A percentile compares a stretch with the other conserved stretches of the same genome.
These are phyloP conservation scores for Calidris pygmaea DNA, from an alignment of 2,113 vertebrate genomes.

Conservation along the genomic window DNA sequence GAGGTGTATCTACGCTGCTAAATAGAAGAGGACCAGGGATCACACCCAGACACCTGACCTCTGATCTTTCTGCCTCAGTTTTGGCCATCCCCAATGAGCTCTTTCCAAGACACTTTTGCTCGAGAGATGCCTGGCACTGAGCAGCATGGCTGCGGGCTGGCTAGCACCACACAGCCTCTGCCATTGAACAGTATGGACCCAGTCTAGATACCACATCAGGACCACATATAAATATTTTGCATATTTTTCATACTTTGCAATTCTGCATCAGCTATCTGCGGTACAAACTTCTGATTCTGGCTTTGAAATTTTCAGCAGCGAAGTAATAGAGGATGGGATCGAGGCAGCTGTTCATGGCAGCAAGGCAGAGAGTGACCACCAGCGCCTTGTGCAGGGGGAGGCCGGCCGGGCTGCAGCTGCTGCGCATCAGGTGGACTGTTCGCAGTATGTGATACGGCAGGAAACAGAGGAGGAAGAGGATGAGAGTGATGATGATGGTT, in stretches of 20 bases:
- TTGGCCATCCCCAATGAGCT: neutral
- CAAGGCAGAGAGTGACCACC: slow-evolving; percentile 70
- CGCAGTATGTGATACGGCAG: slow-evolving; percentile 77
- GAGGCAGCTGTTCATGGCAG: slow-evolving; percentile 74
- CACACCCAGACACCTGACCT: neutral
- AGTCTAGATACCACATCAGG: neutral
- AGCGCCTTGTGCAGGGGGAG: slow-evolving; percentile 48
- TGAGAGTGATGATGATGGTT: slow-evolving; percentile 72
- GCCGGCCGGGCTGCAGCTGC: neutral
- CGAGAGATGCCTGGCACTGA: neutral
- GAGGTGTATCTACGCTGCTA: neutral
- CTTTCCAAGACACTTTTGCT: neutral
- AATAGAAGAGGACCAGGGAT: neutral
- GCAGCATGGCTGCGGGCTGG: neutral
- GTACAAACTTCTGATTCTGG: slow-evolving; percentile 15
- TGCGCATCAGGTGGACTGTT: slow-evolving; percentile 62
- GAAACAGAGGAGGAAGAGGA: slow-evolving; percentile 78
- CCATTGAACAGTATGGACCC: neutral
- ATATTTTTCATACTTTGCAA: neutral
- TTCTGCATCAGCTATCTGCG: neutral
- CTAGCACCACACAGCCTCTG: neutral
- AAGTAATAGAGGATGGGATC: slow-evolving; percentile 83
- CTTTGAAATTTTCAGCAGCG: slow-evolving; percentile 78
- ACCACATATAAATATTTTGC: neutral
- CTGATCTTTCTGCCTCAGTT: neutral